Evolutionary conservation across 2,888 invertebrate species (phyloP).

Genomic region (Anthophora plumipes): DNA sequence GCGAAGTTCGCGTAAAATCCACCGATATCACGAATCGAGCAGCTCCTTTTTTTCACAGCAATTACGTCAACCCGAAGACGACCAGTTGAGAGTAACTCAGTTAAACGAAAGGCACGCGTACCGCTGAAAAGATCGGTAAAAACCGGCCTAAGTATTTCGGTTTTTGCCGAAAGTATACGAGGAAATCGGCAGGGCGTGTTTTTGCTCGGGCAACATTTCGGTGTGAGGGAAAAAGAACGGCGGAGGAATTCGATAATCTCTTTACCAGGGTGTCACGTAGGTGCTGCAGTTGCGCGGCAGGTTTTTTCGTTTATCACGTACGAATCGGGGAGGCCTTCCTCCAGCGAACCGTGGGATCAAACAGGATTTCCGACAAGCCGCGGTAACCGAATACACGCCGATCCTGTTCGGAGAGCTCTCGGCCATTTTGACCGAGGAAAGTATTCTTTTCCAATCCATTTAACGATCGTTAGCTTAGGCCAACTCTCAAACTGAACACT

Average conservation of each 20-base stretch:
- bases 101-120: conserved; percentile 56
- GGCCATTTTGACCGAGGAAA: conserved; percentile 58
- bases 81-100: conserved; percentile 46
- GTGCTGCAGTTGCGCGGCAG: conserved; percentile 69
- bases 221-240: conserved; percentile 34
- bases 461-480: conserved; percentile 42
- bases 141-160: conserved; percentile 31
- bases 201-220: conserved; percentile 49
- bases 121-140: conserved; percentile 21
- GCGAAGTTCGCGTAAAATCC: neutral
- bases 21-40: neutral
- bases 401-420: conserved; percentile 57
- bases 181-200: conserved; percentile 56
- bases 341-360: conserved; percentile 74
- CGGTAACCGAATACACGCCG: conserved; percentile 76
- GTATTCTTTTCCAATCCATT: conserved; percentile 62
- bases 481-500: conserved; percentile 5
- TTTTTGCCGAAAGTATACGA: conserved; percentile 55
- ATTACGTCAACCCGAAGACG: conserved; percentile 16
- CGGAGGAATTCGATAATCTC: conserved; percentile 73
- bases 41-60: conserved; percentile 18
- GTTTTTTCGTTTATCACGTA: conserved; percentile 75
- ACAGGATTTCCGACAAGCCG: conserved; percentile 75
- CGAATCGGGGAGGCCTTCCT: conserved; percentile 68
- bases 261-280: conserved; percentile 74